These are phyloP conservation scores for Cactoblastis cactorum DNA, from an alignment of 2,888 invertebrate species.

Conservation along the genomic window DNA sequence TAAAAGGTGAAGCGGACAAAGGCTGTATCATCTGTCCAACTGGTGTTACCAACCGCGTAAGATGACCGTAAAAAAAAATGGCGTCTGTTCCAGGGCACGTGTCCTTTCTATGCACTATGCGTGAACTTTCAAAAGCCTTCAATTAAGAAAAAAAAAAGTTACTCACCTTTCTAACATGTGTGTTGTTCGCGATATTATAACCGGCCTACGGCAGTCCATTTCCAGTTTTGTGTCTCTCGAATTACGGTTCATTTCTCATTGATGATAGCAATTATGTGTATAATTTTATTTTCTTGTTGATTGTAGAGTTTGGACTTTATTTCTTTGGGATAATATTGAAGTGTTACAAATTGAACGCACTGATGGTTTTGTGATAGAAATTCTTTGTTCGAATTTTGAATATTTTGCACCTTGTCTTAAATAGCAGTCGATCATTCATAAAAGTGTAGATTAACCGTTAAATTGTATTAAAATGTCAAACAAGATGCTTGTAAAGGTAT, in stretches of 20 bases:
- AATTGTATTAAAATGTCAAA: too few species aligned
- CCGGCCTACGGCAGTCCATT: background rate
- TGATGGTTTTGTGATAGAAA: too few species aligned
- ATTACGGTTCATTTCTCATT: background rate
- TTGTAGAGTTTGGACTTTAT: too few species aligned
- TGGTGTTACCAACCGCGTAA: slow-evolving; percentile 10
- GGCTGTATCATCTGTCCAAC: background rate
- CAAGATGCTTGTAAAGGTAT: too few species aligned
- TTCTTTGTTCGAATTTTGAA: too few species aligned
- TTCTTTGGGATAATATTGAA: too few species aligned
- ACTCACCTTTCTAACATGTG: slow-evolving; percentile 24
- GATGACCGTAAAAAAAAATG: slow-evolving; percentile 9
- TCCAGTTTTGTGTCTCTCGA: background rate
- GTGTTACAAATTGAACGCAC: too few species aligned
- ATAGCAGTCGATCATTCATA: too few species aligned
- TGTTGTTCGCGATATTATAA: slow-evolving; percentile 1
- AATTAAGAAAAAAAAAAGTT: slow-evolving; percentile 21
- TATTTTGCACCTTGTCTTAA: too few species aligned
- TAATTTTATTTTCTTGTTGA: too few species aligned
- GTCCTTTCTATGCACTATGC: slow-evolving; percentile 19
- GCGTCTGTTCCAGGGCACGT: slow-evolving; percentile 8
- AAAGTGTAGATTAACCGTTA: too few species aligned
- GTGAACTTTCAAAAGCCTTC: slow-evolving; percentile 25
- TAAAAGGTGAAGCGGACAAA: background rate
- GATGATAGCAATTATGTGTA: too few species aligned